These are phyloP conservation scores for Anarhynchus alexandrinus DNA, from an alignment of 2,113 vertebrate species.

Conservation along the genomic window DNA sequence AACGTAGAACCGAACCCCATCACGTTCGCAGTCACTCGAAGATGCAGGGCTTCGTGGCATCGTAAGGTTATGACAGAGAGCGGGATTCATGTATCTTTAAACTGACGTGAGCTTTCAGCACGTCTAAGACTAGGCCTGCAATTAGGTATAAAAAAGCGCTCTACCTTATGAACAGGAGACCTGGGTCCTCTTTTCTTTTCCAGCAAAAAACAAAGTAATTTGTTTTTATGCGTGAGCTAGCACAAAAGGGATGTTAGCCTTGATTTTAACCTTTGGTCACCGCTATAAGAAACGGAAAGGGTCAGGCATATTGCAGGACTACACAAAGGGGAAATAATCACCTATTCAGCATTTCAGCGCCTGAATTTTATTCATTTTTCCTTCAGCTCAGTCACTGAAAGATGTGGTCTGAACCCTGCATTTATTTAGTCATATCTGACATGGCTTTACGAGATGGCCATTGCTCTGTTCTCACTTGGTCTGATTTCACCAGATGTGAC, in stretches of 20 bases:
- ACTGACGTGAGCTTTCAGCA: not conserved
- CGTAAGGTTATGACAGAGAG: not conserved
- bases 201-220: not conserved
- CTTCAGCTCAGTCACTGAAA: not conserved
- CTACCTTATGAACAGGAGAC: not conserved
- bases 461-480: not conserved
- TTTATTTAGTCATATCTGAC: not conserved
- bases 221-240: not conserved
- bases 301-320: not conserved
- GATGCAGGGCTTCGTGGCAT: not conserved
- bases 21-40: not conserved
- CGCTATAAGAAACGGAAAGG: not conserved
- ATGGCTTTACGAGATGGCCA: not conserved
- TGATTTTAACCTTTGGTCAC: not conserved
- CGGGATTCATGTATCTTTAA: not conserved
- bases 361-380: not conserved
- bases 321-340: not conserved
- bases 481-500: not conserved
- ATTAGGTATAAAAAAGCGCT: not conserved
- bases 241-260: not conserved
- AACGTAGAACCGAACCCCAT: not conserved
- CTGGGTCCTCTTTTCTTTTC: not conserved
- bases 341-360: not conserved
- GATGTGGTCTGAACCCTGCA: not conserved
- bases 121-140: not conserved